Conservation (phyloP, 2,797 vertebrate genomes). For the Psittacula echo region DNA sequence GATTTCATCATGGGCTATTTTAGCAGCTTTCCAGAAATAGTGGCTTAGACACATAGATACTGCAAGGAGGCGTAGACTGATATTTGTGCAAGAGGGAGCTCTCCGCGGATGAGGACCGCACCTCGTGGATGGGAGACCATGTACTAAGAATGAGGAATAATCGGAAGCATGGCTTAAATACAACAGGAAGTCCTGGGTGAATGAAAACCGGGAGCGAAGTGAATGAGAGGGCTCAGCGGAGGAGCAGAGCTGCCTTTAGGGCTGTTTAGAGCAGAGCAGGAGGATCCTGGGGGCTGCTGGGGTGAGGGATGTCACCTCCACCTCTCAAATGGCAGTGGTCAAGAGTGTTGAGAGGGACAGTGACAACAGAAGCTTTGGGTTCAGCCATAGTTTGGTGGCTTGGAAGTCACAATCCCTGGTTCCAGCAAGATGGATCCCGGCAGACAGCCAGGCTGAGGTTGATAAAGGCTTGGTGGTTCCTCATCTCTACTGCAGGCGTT, state of each 20-base stretch:
- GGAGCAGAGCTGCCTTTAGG: neutral
- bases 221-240: neutral
- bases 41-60: neutral
- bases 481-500: neutral
- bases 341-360: rapidly evolving
- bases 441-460: neutral
- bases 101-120: neutral
- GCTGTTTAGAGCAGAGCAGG: neutral
- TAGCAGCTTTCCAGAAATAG: slow-evolving; percentile 43
- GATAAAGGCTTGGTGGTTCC: neutral
- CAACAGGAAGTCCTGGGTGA: neutral
- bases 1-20: slow-evolving; percentile 20
- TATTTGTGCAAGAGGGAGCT: neutral
- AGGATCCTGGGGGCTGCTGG: rapidly evolving
- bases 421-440: neutral
- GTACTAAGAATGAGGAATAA: neutral
- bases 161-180: neutral
- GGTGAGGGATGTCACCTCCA: rapidly evolving
- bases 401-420: neutral
- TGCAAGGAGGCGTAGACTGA: neutral
- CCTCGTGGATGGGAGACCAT: neutral
- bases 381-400: neutral
- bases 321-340: rapidly evolving
- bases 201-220: rapidly evolving
- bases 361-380: neutral